Base-by-base conservation (phyloP, 1,140 invertebrate species). In the Pachypsylla venusta region DNA sequence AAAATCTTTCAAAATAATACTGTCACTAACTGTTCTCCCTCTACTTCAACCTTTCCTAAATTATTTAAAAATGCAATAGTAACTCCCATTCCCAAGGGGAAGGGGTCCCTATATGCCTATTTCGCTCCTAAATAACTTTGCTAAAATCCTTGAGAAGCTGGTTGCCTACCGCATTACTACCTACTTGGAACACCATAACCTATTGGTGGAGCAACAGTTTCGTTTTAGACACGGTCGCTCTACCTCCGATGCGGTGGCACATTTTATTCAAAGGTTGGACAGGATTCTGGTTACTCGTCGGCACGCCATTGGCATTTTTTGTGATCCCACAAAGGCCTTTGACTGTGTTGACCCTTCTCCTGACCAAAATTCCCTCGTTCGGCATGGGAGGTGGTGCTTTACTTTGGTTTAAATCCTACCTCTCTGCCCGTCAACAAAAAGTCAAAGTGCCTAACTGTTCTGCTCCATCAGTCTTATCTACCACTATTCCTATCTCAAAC, bases 61-160 rank as follows among this genome's bases (percentile, higher is more conserved):
- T n/a, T 35, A 7, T 35, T 35, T 35, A 35, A 35, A 35, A 7
- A 35, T 35, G 30, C 30, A 10, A n/a, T 35, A 7, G n/a, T 35
- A 35, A 35, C 30, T 10, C 30, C 30, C n/a, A 7, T 35, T 35
- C 30, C 7, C n/a, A 35, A 35, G 30, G 30, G 30, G 30, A 66
- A 61, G 54, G 64, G 57, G 25, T 39, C 55, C 28, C 58, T 48
- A 28, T 30, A 13, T 16, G 20, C 66, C 64, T 2, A 66, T 66
- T 53, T 65, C 63, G n/a, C 60, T 64, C 1, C 35, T 67, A 19
- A 61, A 26, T 58, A 60, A 53, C 40, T 58, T 64, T 53, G 54
- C 58, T 20, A 65, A 66, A 48, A 30, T 63, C 25, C 42, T 67
- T 2, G 65, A 67, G 56, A 63, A 62, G 61, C 19, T 54, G 26